phyloP scores from a whole-genome alignment of 2,113 vertebrate species.

The Neogobius melanostomus region DNA sequence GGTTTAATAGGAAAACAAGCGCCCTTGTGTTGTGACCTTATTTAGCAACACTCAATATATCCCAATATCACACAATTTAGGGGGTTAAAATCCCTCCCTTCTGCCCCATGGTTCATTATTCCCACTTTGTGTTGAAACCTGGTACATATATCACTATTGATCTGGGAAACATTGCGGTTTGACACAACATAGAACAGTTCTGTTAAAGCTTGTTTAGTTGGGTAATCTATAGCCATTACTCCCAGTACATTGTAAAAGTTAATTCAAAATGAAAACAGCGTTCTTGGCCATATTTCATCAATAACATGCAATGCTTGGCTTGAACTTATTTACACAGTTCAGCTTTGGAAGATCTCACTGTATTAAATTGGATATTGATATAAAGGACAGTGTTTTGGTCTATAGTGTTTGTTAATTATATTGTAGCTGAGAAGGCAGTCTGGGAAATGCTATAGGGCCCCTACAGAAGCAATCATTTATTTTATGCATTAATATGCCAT shows the following conservation, averaged over 20 bases:
- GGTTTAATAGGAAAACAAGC: constrained; percentile 5
- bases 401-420: not conserved
- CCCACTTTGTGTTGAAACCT: not conserved
- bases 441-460: not conserved
- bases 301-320: not conserved
- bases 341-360: not conserved
- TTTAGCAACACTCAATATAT: constrained; percentile 22
- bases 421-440: not conserved
- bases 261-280: not conserved
- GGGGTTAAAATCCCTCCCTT: constrained; percentile 7
- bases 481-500: not conserved
- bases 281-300: not conserved
- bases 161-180: not conserved
- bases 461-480: not conserved
- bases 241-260: constrained; percentile 1
- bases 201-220: not conserved
- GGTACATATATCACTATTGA: constrained; percentile 1
- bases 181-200: constrained; percentile 11
- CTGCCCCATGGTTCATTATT: constrained; percentile 10
- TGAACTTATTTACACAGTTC: not conserved
- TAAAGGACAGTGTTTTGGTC: not conserved
- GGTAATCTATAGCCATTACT: not conserved
- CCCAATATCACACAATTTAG: constrained; percentile 14
- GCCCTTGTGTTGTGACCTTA: constrained; percentile 16
- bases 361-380: constrained; percentile 8